These are phyloP conservation scores for Channallabes apus DNA, from an alignment of 2,797 vertebrate species.

Conservation along the genomic window DNA sequence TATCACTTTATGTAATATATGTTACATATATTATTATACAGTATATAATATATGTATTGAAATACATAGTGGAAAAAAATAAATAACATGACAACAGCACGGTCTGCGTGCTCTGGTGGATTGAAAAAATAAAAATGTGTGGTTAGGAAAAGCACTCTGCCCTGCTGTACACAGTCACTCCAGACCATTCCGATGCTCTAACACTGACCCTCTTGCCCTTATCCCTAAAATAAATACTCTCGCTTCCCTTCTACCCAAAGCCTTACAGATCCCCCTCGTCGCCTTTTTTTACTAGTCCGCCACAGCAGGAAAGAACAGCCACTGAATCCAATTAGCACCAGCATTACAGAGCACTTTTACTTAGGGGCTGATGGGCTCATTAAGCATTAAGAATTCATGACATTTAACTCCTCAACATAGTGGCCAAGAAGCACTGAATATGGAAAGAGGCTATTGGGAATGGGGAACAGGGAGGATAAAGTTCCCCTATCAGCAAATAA, in stretches of 20 bases:
- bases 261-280: conserved; percentile 33
- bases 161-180: conserved; percentile 16
- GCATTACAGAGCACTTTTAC: conserved; percentile 75
- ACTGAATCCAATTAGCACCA: conserved; percentile 83
- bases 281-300: conserved; percentile 40
- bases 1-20: conserved; percentile 4
- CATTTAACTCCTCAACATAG: conserved; percentile 70
- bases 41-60: neutral
- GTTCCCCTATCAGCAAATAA: conserved; percentile 49
- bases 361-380: conserved; percentile 74
- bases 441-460: conserved; percentile 46
- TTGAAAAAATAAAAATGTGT: neutral
- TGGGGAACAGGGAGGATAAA: conserved; percentile 3
- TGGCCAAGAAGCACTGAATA: conserved; percentile 57
- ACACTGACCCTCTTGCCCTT: conserved; percentile 7
- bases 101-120: neutral
- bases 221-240: conserved; percentile 33
- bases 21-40: conserved; percentile 24
- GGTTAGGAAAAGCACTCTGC: conserved; percentile 2
- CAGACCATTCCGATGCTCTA: conserved; percentile 25
- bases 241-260: conserved; percentile 1
- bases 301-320: conserved; percentile 65
- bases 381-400: conserved; percentile 82
- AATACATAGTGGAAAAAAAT: neutral
- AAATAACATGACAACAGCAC: neutral